phyloP scores from a whole-genome alignment of 1,140 invertebrate genomes.

The Leptinotarsa texana region DNA sequence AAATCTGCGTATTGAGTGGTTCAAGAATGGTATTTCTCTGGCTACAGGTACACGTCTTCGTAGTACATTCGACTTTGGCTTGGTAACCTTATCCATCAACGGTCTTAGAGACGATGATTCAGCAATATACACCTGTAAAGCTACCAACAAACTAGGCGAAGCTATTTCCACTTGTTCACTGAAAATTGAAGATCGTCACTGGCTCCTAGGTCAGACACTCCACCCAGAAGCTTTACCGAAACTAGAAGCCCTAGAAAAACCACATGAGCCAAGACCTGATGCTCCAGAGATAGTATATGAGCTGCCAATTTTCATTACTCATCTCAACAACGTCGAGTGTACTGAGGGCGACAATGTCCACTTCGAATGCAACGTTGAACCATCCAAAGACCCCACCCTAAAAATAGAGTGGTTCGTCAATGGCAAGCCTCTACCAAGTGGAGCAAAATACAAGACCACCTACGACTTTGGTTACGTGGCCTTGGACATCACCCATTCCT shows the following conservation, averaged over 20 bases:
- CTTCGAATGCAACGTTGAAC: constrained; percentile 94
- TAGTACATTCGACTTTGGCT: constrained; percentile 91
- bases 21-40: constrained; percentile 86
- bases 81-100: constrained; percentile 90
- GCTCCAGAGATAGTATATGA: constrained; percentile 78
- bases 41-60: constrained; percentile 82
- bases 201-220: constrained; percentile 84
- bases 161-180: constrained; percentile 89
- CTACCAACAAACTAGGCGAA: constrained; percentile 86
- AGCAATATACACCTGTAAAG: constrained; percentile 93
- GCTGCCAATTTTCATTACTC: constrained; percentile 85
- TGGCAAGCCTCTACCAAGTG: constrained; percentile 77
- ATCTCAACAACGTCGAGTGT: constrained; percentile 88
- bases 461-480: constrained; percentile 90
- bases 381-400: constrained; percentile 91
- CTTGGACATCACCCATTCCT: constrained; percentile 79
- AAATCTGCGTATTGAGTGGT: constrained; percentile 88
- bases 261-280: constrained; percentile 65
- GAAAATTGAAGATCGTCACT: constrained; percentile 86
- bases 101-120: constrained; percentile 85
- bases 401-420: constrained; percentile 92
- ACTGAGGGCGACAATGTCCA: constrained; percentile 89
- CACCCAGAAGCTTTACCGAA: constrained; percentile 88
- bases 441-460: constrained; percentile 79
- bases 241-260: constrained; percentile 85